These are phyloP conservation scores for Aphelenchoides avenae DNA, from an alignment of 1,140 invertebrate species.

Conservation along the genomic window DNA sequence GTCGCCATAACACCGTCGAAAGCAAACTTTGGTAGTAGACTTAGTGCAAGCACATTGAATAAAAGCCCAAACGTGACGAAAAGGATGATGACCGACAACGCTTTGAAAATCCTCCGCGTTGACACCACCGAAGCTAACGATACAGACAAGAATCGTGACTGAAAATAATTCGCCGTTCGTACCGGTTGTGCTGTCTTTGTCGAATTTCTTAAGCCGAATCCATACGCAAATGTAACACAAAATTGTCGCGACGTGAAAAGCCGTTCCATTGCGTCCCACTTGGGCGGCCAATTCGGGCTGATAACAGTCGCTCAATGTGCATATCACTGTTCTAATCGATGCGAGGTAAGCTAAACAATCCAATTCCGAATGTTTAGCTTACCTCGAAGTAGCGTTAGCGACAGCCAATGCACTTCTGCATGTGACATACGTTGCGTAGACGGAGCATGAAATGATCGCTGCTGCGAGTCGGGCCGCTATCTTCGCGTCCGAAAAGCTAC, in stretches of 20 bases:
- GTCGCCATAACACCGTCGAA: not conserved
- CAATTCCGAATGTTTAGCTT: not conserved
- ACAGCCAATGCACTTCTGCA: not conserved
- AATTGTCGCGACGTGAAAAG: not conserved
- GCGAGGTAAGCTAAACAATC: not conserved
- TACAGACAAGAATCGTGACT: too few species aligned
- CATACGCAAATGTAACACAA: not conserved
- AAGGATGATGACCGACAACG: not conserved
- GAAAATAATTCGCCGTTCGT: too few species aligned
- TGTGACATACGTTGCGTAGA: not conserved
- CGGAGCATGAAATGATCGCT: not conserved
- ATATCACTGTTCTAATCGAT: not conserved
- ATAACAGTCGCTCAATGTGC: not conserved
- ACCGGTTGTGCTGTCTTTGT: slow-evolving; percentile 1
- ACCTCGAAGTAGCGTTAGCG: not conserved
- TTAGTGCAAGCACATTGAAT: slow-evolving; percentile 1
- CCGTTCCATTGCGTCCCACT: slow-evolving; percentile 1
- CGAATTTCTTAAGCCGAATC: not conserved
- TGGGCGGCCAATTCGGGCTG: not conserved
- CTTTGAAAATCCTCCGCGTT: not conserved
- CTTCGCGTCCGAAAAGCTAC: too few species aligned
- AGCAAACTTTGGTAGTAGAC: not conserved
- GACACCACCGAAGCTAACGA: too few species aligned
- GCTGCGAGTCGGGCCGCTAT: not conserved
- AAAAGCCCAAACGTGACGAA: not conserved